These are phyloP conservation scores for Deilephila elpenor DNA, from an alignment of 2,888 invertebrate species.

Conservation along the genomic window DNA sequence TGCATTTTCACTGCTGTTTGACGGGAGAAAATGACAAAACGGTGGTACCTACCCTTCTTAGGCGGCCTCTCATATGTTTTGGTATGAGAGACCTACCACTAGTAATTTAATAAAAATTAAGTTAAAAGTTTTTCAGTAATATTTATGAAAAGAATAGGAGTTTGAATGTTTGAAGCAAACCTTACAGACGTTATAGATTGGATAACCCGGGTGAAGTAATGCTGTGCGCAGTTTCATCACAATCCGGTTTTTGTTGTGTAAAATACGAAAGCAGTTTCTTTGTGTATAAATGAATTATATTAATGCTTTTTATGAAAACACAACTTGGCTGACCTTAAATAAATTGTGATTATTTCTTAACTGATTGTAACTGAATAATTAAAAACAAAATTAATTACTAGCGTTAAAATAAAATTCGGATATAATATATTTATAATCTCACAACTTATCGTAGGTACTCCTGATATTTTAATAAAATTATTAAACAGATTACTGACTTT, in stretches of 20 bases:
- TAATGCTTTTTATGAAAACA: neutral
- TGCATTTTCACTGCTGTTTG: too few relatives aligned
- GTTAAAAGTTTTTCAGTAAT: neutral
- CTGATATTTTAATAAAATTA: too few relatives aligned
- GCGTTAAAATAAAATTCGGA: neutral
- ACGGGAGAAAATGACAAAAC: too few relatives aligned
- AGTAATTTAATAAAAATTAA: neutral
- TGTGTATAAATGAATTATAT: neutral
- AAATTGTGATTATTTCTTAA: neutral
- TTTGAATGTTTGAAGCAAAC: constrained; percentile 1
- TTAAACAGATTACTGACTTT: too few relatives aligned
- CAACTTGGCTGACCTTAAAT: neutral
- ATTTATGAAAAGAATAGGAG: neutral
- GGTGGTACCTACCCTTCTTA: too few relatives aligned
- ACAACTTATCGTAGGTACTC: too few relatives aligned
- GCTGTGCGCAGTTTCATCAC: neutral
- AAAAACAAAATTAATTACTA: neutral
- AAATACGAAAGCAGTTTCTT: neutral
- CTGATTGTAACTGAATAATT: neutral
- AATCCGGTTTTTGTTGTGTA: neutral
- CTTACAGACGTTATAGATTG: neutral
- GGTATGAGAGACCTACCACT: neutral
- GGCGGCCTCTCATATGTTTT: too few relatives aligned
- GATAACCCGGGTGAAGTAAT: neutral
- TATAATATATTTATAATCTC: too few relatives aligned